phyloP scores from a whole-genome alignment of 2,113 vertebrate genomes.

The Sula dactylatra region DNA sequence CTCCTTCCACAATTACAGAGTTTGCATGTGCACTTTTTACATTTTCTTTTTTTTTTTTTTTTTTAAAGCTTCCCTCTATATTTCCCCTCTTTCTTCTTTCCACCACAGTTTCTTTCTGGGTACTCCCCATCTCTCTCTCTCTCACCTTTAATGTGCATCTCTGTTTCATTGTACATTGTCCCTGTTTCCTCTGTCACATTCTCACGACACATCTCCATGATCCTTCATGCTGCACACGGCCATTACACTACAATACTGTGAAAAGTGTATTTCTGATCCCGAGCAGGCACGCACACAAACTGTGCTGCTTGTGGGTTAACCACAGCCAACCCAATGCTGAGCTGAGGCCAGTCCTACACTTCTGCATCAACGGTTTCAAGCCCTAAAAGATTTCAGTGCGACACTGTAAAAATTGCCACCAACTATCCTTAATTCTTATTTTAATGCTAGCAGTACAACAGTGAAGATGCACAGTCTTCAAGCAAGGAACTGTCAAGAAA shows the following conservation, averaged over 20 bases:
- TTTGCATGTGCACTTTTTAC: neutral
- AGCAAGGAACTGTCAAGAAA: neutral
- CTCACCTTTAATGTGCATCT: neutral
- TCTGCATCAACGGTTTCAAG: neutral
- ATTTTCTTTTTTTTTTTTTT: too few species aligned
- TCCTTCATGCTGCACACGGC: neutral
- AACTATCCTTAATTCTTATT: neutral
- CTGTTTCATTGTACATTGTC: accelerated
- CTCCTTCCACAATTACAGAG: neutral
- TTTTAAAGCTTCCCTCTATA: neutral
- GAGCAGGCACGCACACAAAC: neutral
- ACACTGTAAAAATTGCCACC: neutral
- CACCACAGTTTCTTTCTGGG: neutral
- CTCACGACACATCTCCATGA: neutral
- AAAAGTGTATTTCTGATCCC: neutral
- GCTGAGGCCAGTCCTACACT: neutral
- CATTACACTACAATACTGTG: neutral
- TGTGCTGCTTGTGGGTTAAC: neutral
- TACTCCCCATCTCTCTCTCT: neutral
- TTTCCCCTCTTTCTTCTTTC: neutral
- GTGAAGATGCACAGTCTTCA: neutral
- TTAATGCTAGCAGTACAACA: neutral
- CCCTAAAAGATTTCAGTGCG: neutral
- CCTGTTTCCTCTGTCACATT: neutral
- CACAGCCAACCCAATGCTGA: neutral